A percentile compares a stretch with the other conserved stretches of the same genome.
Conservation (phyloP, 2,113 vertebrate species). For the Clarias macrocephalus region DNA sequence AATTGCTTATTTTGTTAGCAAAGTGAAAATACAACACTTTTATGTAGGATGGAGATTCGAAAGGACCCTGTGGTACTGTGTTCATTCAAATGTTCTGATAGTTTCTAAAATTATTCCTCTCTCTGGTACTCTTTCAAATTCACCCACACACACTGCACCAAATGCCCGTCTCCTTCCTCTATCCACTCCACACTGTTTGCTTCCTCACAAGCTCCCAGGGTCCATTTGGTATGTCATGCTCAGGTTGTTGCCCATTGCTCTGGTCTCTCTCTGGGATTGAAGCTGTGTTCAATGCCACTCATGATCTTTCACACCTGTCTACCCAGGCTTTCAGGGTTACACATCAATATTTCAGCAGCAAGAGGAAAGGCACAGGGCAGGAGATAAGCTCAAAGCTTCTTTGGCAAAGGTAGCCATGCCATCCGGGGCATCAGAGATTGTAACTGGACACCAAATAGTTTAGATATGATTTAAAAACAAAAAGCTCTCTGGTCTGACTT, state of each 20-base stretch:
- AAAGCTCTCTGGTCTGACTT: not conserved
- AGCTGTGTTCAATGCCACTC: conserved; percentile 35
- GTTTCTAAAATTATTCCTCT: conserved; percentile 30
- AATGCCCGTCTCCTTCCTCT: conserved; percentile 13
- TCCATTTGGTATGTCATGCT: conserved; percentile 32
- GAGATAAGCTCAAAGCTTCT: conserved; percentile 12
- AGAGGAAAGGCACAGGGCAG: conserved; percentile 33
- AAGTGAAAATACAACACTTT: conserved; percentile 53
- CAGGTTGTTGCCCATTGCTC: conserved; percentile 31
- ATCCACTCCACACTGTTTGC: conserved; percentile 11
- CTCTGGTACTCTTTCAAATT: conserved; percentile 19
- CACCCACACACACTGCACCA: conserved; percentile 19
- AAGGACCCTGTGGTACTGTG: conserved; percentile 19
- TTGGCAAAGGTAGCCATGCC: conserved; percentile 12
- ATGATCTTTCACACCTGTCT: conserved; percentile 51
- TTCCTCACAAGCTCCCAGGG: conserved; percentile 16
- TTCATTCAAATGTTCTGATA: conserved; percentile 36
- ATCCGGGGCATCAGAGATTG: conserved; percentile 19
- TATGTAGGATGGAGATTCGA: conserved; percentile 21
- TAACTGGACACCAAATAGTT: conserved; percentile 24
- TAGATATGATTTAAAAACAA: not conserved
- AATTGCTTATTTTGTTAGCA: conserved; percentile 53
- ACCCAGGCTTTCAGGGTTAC: conserved; percentile 32
- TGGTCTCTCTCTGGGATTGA: conserved; percentile 34
- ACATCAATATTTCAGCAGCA: conserved; percentile 50